Evolutionary conservation across 23 tunicate genomes (phyloP).

Genomic region (Oikopleura dioica): DNA sequence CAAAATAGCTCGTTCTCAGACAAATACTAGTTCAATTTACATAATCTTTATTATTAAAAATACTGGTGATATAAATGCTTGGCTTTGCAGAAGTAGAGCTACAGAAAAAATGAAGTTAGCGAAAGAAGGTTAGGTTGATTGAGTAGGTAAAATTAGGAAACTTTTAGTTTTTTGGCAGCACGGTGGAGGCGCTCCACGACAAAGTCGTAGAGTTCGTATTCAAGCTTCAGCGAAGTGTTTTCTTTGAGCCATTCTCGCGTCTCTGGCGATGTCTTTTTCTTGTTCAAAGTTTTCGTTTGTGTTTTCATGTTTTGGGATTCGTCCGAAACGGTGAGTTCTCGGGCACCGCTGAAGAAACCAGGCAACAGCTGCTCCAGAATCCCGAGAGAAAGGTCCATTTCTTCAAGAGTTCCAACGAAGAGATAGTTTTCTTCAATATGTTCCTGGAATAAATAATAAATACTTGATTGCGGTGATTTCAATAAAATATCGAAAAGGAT

Average conservation of each 20-base stretch:
- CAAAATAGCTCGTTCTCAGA: too few species aligned
- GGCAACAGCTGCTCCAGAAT: slow-evolving; percentile 43
- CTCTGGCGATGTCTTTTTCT: slow-evolving; percentile 27
- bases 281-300: slow-evolving; percentile 43
- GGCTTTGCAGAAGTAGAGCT: too few species aligned
- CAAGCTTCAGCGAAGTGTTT: slow-evolving; percentile 46
- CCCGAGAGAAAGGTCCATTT: slow-evolving; percentile 36
- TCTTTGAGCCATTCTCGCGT: slow-evolving; percentile 27
- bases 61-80: too few species aligned
- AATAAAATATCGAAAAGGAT: not conserved
- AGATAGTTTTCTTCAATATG: slow-evolving; percentile 49
- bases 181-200: slow-evolving; percentile 19
- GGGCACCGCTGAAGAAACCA: slow-evolving; percentile 21
- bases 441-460: slow-evolving; percentile 14
- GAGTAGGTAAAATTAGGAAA: not conserved
- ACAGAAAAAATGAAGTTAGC: too few species aligned
- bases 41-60: too few species aligned
- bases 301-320: slow-evolving; percentile 28
- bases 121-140: too few species aligned
- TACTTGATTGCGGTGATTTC: too few species aligned
- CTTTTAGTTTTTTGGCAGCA: not conserved
- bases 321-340: slow-evolving; percentile 12
- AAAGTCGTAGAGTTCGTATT: slow-evolving; percentile 67
- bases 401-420: slow-evolving; percentile 72
- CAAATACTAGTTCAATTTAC: too few species aligned